These are phyloP conservation scores for Coremacera marginata DNA, from an alignment of 2,888 invertebrate genomes.

Conservation along the genomic window DNA sequence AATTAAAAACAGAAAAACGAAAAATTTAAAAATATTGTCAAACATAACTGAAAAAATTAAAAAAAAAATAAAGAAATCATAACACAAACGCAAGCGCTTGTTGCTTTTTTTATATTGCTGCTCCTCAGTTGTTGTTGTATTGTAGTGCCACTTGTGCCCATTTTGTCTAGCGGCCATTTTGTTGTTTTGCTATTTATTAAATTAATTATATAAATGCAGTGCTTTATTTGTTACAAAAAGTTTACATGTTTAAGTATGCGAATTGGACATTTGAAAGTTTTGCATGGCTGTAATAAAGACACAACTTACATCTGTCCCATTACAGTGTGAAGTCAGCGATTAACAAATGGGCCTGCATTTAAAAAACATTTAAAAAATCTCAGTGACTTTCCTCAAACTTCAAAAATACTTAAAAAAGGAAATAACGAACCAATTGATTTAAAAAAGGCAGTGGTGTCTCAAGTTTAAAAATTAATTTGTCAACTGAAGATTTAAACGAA, in stretches of 20 bases:
- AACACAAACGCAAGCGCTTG: no score
- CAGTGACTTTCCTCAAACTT: background rate
- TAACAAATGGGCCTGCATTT: background rate
- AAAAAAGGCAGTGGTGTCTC: background rate
- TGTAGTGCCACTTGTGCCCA: no score
- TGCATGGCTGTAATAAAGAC: background rate
- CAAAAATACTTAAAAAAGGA: background rate
- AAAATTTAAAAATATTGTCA: no score
- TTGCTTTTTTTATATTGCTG: no score
- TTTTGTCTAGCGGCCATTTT: no score
- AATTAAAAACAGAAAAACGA: no score
- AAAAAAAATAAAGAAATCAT: no score
- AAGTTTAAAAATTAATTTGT: background rate
- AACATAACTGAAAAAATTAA: no score
- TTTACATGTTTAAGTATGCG: background rate
- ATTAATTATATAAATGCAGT: background rate
- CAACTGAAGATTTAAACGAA: conserved; percentile 3
- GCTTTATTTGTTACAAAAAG: background rate
- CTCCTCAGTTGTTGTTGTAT: no score
- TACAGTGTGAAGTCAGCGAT: background rate
- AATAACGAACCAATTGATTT: background rate
- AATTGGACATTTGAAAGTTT: background rate
- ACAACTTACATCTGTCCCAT: background rate
- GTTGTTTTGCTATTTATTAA: background rate
- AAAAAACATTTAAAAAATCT: background rate